Conservation (phyloP, 2,888 invertebrate species). For the Dexiosoma caninum region DNA sequence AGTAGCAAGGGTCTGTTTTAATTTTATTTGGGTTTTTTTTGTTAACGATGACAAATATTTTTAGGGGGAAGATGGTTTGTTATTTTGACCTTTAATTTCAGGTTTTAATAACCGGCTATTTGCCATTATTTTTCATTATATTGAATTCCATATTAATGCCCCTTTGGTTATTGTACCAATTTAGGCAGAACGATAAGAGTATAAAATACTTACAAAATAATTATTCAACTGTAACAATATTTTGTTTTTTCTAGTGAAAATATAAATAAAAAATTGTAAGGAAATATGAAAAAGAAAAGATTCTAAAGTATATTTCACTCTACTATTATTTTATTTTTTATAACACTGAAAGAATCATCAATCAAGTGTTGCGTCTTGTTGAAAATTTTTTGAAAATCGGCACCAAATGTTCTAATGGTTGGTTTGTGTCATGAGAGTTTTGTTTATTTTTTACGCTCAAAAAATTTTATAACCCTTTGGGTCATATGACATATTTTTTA, state of each 20-base stretch:
- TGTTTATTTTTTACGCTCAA: conserved; percentile 43
- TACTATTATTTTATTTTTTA: neutral
- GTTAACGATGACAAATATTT: conserved; percentile 9
- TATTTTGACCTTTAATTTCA: conserved; percentile 59
- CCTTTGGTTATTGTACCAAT: neutral
- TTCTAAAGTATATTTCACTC: no score
- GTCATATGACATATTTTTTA: conserved; percentile 41
- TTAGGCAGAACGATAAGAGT: neutral
- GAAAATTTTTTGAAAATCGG: conserved; percentile 32
- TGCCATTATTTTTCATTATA: conserved; percentile 23
- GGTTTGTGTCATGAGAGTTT: neutral
- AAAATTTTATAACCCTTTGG: neutral
- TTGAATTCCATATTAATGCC: neutral
- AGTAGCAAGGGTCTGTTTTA: conserved; percentile 38
- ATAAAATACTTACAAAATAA: conserved; percentile 30
- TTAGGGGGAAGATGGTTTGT: conserved; percentile 23
- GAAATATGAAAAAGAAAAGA: conserved; percentile 4
- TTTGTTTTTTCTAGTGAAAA: conserved; percentile 4
- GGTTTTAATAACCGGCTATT: conserved; percentile 60
- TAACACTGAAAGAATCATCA: conserved; percentile 40
- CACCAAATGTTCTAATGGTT: conserved; percentile 1
- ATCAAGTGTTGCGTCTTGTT: conserved; percentile 48
- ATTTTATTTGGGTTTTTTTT: conserved; percentile 35
- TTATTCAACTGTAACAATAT: neutral
- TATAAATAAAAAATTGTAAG: neutral